Base-by-base conservation (phyloP, 2,797 vertebrate species). In the Urocyon cinereoargenteus region DNA sequence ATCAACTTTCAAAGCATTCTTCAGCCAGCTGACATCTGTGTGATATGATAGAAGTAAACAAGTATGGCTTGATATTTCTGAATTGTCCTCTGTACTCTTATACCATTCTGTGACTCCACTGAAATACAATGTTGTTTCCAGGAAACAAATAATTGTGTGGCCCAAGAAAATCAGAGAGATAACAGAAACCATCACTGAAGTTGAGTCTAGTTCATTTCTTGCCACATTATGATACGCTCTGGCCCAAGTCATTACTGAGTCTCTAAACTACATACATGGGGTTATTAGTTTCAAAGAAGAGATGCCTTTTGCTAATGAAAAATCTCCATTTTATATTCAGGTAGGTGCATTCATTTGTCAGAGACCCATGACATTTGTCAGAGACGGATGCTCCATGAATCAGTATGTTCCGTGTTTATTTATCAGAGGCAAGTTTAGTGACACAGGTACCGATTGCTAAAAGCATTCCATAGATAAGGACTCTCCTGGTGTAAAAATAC, bases 1-100 rank as follows among this genome's bases (percentile, higher is more conserved):
- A 73, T 79, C 26, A 53, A 45, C 62, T 96, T 94, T 59, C 31
- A 92, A 82, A 92, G 51, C 28, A 21, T 70, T 75, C 49, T 73
- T 78, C 49, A 92, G 51, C 40, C 86, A 82, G 59, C 93, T 92
- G 83, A 82, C 62, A 34, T 86, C 89, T 91, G 73, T 22, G 55
- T 85, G 24, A 34, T 51, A 0, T 3, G n/a, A 64, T 24, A 83
- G 82, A 84, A 83, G 24, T n/a, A 81, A 84, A 55, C 31, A 75
- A 73, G 22, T 14, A 2, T 31, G 4, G 7, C 49, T 66, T 36
- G 78, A 77, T 53, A 16, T 24, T 90, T 91, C 73, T 53, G 22
- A 83, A 64, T 73, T 59, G 8, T 45, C 83, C 1, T 84, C 3
- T 36, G 31, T 36, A 21, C n/a, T 90, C 36, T 28, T 68, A 51